These are phyloP conservation scores for Phoebastria nigripes DNA, from an alignment of 2,797 vertebrate genomes.

Conservation along the genomic window DNA sequence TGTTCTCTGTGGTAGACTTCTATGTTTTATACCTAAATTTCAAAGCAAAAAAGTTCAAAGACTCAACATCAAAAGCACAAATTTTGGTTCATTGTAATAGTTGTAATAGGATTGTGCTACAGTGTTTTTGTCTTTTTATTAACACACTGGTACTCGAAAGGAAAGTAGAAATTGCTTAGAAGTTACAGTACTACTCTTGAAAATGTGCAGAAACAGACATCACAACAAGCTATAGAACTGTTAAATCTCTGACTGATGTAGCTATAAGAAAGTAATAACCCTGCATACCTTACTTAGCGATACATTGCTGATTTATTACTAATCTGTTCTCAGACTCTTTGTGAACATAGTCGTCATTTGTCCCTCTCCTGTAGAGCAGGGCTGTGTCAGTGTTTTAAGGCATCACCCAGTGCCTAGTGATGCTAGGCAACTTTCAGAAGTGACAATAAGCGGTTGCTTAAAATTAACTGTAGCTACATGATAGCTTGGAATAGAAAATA, in stretches of 20 bases:
- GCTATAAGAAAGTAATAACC: neutral
- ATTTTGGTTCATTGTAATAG: constrained; percentile 63
- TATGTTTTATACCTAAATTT: constrained; percentile 56
- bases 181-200: constrained; percentile 9
- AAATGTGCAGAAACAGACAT: neutral
- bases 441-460: neutral
- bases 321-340: neutral
- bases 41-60: constrained; percentile 68
- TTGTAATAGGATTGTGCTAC: constrained; percentile 60
- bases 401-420: neutral
- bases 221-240: neutral
- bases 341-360: neutral
- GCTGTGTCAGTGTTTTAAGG: neutral
- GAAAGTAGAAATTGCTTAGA: constrained; percentile 47
- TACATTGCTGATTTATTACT: neutral
- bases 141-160: constrained; percentile 45
- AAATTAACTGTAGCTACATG: neutral
- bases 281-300: neutral
- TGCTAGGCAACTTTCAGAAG: neutral
- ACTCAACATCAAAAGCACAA: constrained; percentile 62
- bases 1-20: constrained; percentile 46
- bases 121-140: constrained; percentile 60
- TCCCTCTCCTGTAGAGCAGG: neutral
- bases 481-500: neutral
- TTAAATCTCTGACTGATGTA: neutral